These are phyloP conservation scores for Pseudorhombus dupliciocellatus DNA, from an alignment of 2,113 vertebrate species.

Conservation along the genomic window DNA sequence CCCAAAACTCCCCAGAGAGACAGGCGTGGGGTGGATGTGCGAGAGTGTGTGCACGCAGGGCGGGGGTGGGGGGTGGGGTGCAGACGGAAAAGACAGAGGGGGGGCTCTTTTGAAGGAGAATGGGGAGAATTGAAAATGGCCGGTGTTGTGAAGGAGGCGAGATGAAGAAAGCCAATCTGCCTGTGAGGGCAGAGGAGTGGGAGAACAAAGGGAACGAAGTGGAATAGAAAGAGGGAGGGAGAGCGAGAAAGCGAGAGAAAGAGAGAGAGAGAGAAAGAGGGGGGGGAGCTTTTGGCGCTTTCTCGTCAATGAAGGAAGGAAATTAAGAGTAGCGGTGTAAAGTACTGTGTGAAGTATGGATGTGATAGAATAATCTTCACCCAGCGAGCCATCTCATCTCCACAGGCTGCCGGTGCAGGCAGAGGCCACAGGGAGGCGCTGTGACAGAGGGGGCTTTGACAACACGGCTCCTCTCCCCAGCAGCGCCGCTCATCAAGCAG, in stretches of 20 bases:
- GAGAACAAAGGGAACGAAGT: conserved; percentile 40
- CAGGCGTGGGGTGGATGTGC: conserved; percentile 32
- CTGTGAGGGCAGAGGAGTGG: conserved; percentile 67
- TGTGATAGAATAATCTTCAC: conserved; percentile 63
- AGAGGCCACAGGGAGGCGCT: conserved; percentile 78
- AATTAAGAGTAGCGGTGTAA: conserved; percentile 54
- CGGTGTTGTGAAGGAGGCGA: conserved; percentile 71
- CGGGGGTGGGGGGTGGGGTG: conserved; percentile 22
- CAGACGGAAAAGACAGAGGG: conserved; percentile 42
- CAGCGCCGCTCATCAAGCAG: conserved; percentile 65
- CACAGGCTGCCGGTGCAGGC: conserved; percentile 53
- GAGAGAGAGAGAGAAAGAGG: not conserved
- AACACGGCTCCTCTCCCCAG: conserved; percentile 53
- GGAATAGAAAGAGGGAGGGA: conserved; percentile 21
- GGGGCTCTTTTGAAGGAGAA: conserved; percentile 75
- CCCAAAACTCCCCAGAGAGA: conserved; percentile 70
- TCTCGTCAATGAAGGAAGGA: conserved; percentile 44
- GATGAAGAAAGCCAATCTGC: conserved; percentile 80
- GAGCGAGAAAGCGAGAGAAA: not conserved
- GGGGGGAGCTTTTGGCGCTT: not conserved
- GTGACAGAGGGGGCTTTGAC: conserved; percentile 60
- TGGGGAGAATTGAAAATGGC: conserved; percentile 77
- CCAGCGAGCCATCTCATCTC: conserved; percentile 26
- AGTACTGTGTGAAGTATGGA: conserved; percentile 19
- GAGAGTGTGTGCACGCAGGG: not conserved